Percentiles rank a stretch among this genome's conserved stretches.
These are phyloP conservation scores for Chrosomus eos DNA, from an alignment of 2,797 vertebrate species.

Conservation along the genomic window DNA sequence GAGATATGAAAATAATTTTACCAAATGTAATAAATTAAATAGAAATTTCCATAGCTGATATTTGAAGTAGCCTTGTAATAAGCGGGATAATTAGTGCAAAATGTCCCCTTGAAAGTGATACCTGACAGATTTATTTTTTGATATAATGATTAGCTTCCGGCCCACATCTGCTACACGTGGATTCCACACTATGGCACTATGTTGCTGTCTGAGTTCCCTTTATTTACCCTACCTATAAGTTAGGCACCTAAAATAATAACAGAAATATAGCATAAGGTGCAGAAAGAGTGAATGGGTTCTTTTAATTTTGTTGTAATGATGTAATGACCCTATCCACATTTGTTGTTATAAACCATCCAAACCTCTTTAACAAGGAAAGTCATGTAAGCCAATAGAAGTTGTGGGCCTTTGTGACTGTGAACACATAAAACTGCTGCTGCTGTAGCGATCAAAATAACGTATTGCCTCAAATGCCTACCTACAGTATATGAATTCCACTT, in stretches of 20 bases:
- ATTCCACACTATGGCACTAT: too few relatives aligned
- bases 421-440: constrained; percentile 54
- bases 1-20: neutral
- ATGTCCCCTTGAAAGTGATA: neutral
- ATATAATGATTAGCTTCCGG: neutral
- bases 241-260: neutral
- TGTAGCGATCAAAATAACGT: constrained; percentile 60
- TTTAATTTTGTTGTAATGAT: neutral
- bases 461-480: constrained; percentile 45
- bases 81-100: too few relatives aligned
- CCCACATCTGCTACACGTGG: too few relatives aligned
- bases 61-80: neutral
- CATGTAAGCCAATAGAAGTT: constrained; percentile 20
- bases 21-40: neutral
- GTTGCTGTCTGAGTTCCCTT: too few relatives aligned
- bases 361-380: neutral
- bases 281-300: neutral
- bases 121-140: neutral
- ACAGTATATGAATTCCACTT: constrained; percentile 54
- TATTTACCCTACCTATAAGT: neutral
- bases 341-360: neutral
- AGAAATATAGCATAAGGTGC: neutral
- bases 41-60: neutral
- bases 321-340: neutral
- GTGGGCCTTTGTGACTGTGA: constrained; percentile 49